Evolutionary conservation across 1,140 invertebrate genomes (phyloP), one percentile per base, ranked within the genome.

Genomic region (Drosophila miranda): DNA sequence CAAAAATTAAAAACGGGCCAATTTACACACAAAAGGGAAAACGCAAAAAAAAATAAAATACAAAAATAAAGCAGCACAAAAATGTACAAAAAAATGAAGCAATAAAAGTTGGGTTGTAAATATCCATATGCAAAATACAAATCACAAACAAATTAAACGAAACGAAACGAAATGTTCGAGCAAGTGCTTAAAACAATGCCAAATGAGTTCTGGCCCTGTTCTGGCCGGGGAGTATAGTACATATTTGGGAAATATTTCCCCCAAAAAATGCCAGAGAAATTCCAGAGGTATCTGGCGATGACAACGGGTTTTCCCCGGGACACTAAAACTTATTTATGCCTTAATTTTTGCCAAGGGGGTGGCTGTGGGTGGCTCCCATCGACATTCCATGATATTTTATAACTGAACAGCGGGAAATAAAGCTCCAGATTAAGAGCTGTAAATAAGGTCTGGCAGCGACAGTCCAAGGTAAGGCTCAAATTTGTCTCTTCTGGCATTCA

Each of bases 141-240:
- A 71, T 64, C 45, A 57, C 57, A 58, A 60, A 69, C 70, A 61
- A 59, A 75, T 75, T 68, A 66, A 55, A 67, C 72, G 58, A 62
- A 63, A 58, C 28, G 38, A 73, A 71, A 63, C 55, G 41, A 68
- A 73, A 62, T 49, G 64, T 75, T 34, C 30, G 30, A 34, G 70
- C 75, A 75, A 86, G 74, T 86, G 56, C 71, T 80, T 77, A 74
- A 81, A 81, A 81, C 73, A 81, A 77, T 60, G 81, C 77, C 58
- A 77, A 86, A 74, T 73, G 43, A 64, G 63, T 49, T 64, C 54
- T 69, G 73, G 58, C 30, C 66, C 23, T 26, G 23, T 4, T 5
- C 23, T 26, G 23, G 23, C 23, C 23, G 23, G 23, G 23, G 23
- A 26, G 19, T 19, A 19, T 1, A 19, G 23, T 26, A 26, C 23